Evolutionary conservation across 2,797 vertebrate species (phyloP).

Genomic region (Carapus acus): DNA sequence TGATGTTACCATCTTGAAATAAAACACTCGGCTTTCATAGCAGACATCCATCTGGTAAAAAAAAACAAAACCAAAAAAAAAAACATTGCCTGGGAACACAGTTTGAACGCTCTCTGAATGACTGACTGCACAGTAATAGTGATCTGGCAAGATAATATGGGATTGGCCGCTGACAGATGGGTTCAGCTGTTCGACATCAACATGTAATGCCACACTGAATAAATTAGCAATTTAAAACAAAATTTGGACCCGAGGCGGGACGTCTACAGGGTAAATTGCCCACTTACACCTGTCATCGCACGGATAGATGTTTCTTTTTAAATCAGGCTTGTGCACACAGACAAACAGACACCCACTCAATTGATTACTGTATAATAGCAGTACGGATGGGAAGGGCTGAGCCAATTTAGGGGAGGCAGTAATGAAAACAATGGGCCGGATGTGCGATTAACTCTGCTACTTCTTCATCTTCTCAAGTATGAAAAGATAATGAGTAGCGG

Average conservation of each 20-base stretch:
- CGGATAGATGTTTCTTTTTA: conserved; percentile 4
- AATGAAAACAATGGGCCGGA: too few species aligned
- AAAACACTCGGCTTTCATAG: too few species aligned
- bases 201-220: conserved; percentile 2
- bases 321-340: conserved; percentile 2
- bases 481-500: too few species aligned
- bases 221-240: conserved; percentile 5
- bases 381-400: too few species aligned
- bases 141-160: conserved; percentile 1
- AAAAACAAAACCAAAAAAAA: too few species aligned
- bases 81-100: too few species aligned
- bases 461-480: too few species aligned
- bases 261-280: background rate
- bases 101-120: background rate
- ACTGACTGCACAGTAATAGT: background rate
- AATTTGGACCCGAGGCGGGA: background rate
- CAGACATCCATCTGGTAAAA: too few species aligned
- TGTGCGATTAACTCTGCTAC: too few species aligned
- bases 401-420: too few species aligned
- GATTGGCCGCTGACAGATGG: conserved; percentile 5
- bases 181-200: background rate
- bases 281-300: conserved; percentile 10
- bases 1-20: too few species aligned
- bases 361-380: too few species aligned
- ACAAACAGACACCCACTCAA: background rate